These are phyloP conservation scores for Julus scanicus DNA, from an alignment of 2,888 invertebrate species.

Conservation along the genomic window DNA sequence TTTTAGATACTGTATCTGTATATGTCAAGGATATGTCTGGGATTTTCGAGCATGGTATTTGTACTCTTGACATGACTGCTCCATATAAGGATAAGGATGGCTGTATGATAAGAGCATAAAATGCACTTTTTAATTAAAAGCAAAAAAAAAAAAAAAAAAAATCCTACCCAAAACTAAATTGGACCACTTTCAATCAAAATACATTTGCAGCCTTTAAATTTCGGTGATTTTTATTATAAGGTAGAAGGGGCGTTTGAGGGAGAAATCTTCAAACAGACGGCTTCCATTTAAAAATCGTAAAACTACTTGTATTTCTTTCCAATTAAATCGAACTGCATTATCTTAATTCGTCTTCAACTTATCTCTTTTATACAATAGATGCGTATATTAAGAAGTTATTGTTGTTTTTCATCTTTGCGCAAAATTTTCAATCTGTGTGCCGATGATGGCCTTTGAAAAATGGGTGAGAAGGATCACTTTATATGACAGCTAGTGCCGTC, in stretches of 20 bases:
- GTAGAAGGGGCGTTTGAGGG: neutral
- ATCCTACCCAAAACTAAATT: neutral
- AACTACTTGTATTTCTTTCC: neutral
- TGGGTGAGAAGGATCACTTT: constrained; percentile 23
- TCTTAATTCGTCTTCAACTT: neutral
- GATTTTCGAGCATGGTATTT: neutral
- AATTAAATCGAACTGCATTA: constrained; percentile 4
- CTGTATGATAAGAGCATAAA: neutral
- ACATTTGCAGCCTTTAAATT: constrained; percentile 17
- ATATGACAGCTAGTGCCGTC: constrained; percentile 12
- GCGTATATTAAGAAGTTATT: neutral
- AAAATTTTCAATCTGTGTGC: neutral
- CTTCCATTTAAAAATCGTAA: constrained; percentile 35
- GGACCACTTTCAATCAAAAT: neutral
- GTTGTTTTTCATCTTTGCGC: neutral
- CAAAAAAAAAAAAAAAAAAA: neutral
- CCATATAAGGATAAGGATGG: neutral
- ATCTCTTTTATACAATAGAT: neutral
- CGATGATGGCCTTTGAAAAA: constrained; percentile 15
- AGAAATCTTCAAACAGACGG: neutral
- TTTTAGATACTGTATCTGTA: neutral
- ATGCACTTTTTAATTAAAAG: neutral
- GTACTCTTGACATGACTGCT: neutral
- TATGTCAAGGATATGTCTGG: neutral
- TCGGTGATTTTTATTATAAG: constrained; percentile 17